Evolutionary conservation across 2,888 invertebrate genomes (phyloP).

Genomic region (Dermolepida albohirtum): DNA sequence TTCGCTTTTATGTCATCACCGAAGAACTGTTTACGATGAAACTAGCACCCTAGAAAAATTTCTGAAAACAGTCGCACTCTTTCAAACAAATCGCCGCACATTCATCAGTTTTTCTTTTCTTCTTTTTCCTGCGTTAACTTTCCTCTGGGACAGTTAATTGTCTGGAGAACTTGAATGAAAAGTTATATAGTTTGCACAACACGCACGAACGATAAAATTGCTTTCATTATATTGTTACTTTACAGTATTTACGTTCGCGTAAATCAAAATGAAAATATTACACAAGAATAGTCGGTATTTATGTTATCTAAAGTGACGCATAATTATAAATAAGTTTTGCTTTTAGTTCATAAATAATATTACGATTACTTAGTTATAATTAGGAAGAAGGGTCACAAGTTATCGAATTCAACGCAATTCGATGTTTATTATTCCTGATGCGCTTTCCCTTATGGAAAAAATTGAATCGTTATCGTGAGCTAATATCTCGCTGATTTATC

Average conservation of each 20-base stretch:
- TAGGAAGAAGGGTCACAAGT: no score
- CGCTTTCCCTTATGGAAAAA: no score
- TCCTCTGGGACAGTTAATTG: not conserved
- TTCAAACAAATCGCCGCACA: conserved; percentile 10
- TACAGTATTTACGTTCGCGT: no score
- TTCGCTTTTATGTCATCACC: conserved; percentile 8
- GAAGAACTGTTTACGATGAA: conserved; percentile 11
- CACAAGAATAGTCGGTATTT: no score
- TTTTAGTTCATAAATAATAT: no score
- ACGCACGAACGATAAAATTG: not conserved
- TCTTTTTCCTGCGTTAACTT: not conserved
- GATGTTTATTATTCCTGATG: no score
- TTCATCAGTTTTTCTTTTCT: conserved; percentile 1
- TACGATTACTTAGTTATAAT: no score
- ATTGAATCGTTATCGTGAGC: not conserved
- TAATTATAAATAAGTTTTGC: no score
- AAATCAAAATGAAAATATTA: no score
- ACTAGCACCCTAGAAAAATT: not conserved
- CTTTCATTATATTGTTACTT: no score
- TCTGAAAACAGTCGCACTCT: not conserved
- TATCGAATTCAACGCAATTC: not conserved
- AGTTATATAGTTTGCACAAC: not conserved
- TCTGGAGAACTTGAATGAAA: not conserved
- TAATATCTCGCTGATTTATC: conserved; percentile 34
- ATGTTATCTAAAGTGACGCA: no score